Base-by-base conservation (phyloP, 2,113 vertebrate genomes). In the Mus spicilegus region DNA sequence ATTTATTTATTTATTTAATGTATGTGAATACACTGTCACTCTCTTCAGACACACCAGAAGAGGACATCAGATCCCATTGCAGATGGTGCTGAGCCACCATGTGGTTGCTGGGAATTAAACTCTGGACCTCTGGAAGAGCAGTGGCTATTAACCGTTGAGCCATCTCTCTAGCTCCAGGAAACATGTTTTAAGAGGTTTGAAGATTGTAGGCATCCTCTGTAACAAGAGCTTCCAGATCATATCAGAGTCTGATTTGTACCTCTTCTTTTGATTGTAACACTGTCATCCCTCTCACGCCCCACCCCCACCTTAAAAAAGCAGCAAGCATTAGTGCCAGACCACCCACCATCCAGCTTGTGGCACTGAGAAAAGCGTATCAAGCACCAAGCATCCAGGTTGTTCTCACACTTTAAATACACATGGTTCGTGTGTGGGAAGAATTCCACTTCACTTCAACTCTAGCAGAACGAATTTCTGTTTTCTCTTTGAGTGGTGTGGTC, bases 231-330 rank as follows among this genome's bases (percentile, higher is more conserved):
- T 87, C 72, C 36, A 77, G 26, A 63, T 73, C 73, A 65, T 3
- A 78, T 69, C 7, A 20, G 78, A 84, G n/a, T 80, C 24, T 33
- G 51, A 24, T 89, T 73, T 33, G 19, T 75, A 39, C 63, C 65
- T 14, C 51, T 89, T 11, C 77, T 36, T 80, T 75, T 95, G 42
- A 56, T 85, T 93, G 14, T 81, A 87, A 88, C 85, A 61, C 46
- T 58, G 22, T 54, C 46, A 49, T 33, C 39, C 36, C 10, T 87
- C 93, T 89, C 75, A 39, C 4, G 42, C 24, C 13, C 28, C 7
- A 2, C 1, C 19, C n/a, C 30, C 67, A 69, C 72, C 20, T 7
- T 3, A 9, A 8, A 81, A 51, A 65, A 63, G 9, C n/a, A 75
- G 24, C 8, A 42, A 75, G n/a, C n/a, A 42, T 89, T 30, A 46